Base-by-base conservation (phyloP, 2,888 invertebrate genomes). In the Timema podura region DNA sequence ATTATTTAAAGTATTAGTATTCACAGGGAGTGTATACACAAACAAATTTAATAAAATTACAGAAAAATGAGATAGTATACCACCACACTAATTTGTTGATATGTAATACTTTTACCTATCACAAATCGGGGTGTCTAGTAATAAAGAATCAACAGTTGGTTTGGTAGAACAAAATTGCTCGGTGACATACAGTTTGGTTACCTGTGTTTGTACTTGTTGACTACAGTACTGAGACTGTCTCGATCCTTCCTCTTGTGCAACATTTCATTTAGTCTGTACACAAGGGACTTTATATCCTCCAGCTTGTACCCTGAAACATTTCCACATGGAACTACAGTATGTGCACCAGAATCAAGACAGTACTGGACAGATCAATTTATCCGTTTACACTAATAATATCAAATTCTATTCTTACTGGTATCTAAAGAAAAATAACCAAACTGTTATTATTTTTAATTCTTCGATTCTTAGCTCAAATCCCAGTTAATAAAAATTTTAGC, bases 201-300 rank as follows among this genome's bases (percentile, higher is more conserved):
- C 88, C 90, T 89, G 82, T 98, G 97, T 5, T 95, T 94, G 81
- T 98, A 98, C 83, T 98, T 98, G 81, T 91, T 93, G 75, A 91
- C 85, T 69, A 97, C 91, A 48, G 96, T 96, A 83, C 90, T 90
- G 75, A 95, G 85, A 71, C 91, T 89, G 48, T 90, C 87, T 78
- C 90, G 89, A n/a, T 90, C 89, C 77, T 90, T 89, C 77, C 90
- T 91, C 77, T 88, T 87, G 77, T 90, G 90, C 2, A 97, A 83
- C 71, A 90, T 87, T 48, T 87, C 86, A 83, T 96, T 96, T 68
- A 96, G 85, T 15, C 87, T 81, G 30, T 87, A 79, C n/a, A 90
- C 88, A 64, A 92, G 84, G 45, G 88, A 87, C 64, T 87, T 85
- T 77, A 97, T 87, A 11, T 96, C 93, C 46, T 86, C 83, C 64